Evolutionary conservation across 1,140 invertebrate species (phyloP).

Genomic region (Sweltsa coloradensis): DNA sequence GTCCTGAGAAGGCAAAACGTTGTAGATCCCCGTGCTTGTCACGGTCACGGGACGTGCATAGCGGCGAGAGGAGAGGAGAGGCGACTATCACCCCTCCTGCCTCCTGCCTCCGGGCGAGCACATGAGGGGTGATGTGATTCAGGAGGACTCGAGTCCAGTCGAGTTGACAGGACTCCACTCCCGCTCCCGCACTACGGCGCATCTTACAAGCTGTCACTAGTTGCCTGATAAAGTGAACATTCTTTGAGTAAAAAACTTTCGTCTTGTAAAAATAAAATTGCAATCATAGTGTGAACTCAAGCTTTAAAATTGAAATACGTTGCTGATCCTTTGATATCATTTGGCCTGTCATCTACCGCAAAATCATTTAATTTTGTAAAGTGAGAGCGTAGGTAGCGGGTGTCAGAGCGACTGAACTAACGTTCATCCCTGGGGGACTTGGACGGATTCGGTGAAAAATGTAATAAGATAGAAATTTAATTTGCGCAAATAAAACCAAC

Average conservation of each 20-base stretch:
- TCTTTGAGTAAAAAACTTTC: neutral
- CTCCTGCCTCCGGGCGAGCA: too few relatives aligned
- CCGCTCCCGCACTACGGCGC: too few relatives aligned
- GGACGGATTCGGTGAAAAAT: constrained; percentile 17
- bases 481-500: constrained; percentile 21
- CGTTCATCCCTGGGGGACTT: constrained; percentile 2
- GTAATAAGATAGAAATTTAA: constrained; percentile 27
- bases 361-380: constrained; percentile 25
- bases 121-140: too few relatives aligned
- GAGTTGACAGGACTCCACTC: too few relatives aligned
- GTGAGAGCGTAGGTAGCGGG: constrained; percentile 8
- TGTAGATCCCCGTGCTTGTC: too few relatives aligned
- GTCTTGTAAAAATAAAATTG: constrained; percentile 19
- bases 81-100: too few relatives aligned
- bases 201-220: too few relatives aligned
- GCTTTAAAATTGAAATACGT: constrained; percentile 27
- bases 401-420: neutral
- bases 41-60: too few relatives aligned
- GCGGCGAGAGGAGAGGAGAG: too few relatives aligned
- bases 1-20: too few relatives aligned
- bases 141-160: too few relatives aligned
- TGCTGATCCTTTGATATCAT: constrained; percentile 26
- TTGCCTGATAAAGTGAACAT: constrained; percentile 11
- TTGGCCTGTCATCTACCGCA: constrained; percentile 23
- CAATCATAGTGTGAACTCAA: constrained; percentile 25